A percentile compares a stretch with the other conserved stretches of the same genome.
These are phyloP conservation scores for Nasua narica DNA, from an alignment of 2,797 vertebrate species.

Conservation along the genomic window DNA sequence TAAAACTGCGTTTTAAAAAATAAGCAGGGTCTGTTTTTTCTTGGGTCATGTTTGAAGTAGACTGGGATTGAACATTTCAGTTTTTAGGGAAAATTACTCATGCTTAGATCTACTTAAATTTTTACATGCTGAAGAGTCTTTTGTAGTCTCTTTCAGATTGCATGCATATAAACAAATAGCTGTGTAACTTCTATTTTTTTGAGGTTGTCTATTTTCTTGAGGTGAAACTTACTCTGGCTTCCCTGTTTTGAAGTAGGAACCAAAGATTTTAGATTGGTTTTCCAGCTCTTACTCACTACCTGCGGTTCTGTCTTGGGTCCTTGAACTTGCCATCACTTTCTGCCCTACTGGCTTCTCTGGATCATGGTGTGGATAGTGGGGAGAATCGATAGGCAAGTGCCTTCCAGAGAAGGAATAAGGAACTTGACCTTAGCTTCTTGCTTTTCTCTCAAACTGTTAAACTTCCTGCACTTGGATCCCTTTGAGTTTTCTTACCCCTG, in stretches of 20 bases:
- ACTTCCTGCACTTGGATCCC: neutral
- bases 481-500: neutral
- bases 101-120: neutral
- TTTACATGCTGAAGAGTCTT: neutral
- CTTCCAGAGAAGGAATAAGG: slow-evolving; percentile 4
- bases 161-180: neutral
- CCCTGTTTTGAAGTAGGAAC: slow-evolving; percentile 7
- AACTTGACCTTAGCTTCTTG: neutral
- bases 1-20: neutral
- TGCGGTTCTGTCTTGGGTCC: neutral
- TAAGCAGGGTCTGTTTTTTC: neutral
- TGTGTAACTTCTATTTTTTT: neutral
- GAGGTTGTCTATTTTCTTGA: too few relatives aligned
- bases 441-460: neutral
- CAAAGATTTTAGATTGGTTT: neutral
- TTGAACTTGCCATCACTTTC: neutral
- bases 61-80: neutral
- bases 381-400: neutral
- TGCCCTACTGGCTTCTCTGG: neutral
- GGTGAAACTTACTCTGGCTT: neutral
- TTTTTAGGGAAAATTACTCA: neutral
- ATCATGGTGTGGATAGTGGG: neutral
- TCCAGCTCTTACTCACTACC: neutral
- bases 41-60: neutral
- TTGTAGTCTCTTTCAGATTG: neutral